phyloP scores from a whole-genome alignment of 2,797 vertebrate genomes.

The Mionectes olivaceus region DNA sequence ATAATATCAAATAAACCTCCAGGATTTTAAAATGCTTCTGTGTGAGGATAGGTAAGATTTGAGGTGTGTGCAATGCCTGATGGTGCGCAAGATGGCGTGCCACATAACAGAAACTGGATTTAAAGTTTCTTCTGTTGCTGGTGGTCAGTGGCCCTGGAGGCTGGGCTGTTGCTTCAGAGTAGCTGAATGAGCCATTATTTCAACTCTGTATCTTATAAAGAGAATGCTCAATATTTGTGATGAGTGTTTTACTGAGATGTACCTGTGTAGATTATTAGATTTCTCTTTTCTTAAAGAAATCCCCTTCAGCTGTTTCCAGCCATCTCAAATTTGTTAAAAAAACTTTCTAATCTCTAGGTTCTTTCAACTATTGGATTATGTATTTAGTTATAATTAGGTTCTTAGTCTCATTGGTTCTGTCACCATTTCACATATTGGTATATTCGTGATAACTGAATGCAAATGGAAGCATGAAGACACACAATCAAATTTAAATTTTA shows the following conservation, averaged over 20 bases:
- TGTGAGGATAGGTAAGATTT: background rate
- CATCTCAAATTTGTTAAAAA: background rate
- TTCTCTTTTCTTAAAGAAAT: background rate
- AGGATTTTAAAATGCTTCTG: background rate
- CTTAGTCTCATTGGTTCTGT: background rate
- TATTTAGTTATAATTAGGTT: background rate
- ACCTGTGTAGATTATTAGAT: background rate
- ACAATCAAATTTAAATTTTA: background rate
- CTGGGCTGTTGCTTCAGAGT: background rate
- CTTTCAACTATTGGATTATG: background rate
- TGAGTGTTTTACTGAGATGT: accelerated
- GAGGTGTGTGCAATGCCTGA: background rate
- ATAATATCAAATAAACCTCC: background rate
- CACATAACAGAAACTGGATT: background rate
- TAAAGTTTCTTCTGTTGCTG: background rate
- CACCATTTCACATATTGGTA: background rate
- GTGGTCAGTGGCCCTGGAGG: background rate
- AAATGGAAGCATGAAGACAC: background rate
- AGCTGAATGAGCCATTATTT: background rate
- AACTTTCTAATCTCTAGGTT: background rate
- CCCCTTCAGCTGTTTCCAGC: background rate
- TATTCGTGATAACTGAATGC: background rate
- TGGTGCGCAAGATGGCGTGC: background rate
- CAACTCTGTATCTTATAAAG: background rate
- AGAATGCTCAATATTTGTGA: background rate